phyloP scores from a whole-genome alignment of 2,797 vertebrate genomes.

The Hippocampus kuda region DNA sequence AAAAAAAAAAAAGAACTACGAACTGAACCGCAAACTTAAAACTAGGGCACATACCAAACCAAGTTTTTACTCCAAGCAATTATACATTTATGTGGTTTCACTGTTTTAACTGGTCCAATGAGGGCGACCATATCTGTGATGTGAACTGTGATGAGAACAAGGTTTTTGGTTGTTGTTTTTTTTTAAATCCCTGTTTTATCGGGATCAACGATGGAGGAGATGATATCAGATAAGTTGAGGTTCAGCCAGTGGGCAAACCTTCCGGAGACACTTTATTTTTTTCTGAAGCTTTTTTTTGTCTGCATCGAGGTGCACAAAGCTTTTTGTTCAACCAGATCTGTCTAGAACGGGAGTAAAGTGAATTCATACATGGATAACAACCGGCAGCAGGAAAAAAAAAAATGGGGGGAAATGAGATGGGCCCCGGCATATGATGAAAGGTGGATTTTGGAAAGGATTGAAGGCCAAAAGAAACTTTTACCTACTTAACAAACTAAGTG shows the following conservation, averaged over 20 bases:
- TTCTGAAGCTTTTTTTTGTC: neutral
- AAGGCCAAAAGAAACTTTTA: neutral
- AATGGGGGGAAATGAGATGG: neutral
- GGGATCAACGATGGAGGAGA: slow-evolving; percentile 28
- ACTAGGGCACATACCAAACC: too few relatives aligned
- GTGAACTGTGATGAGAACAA: neutral
- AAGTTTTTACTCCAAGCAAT: neutral
- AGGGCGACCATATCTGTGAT: neutral
- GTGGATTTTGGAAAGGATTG: neutral
- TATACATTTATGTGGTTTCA: neutral
- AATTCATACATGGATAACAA: neutral
- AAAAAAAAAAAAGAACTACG: too few relatives aligned
- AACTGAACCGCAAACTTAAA: too few relatives aligned
- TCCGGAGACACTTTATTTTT: neutral
- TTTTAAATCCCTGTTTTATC: slow-evolving; percentile 2
- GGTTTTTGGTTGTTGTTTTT: too few relatives aligned
- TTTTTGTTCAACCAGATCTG: neutral
- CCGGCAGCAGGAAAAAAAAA: neutral
- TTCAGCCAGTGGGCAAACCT: slow-evolving; percentile 16
- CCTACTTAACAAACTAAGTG: neutral
- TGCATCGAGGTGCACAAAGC: neutral
- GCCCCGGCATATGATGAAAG: neutral
- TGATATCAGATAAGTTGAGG: slow-evolving; percentile 30
- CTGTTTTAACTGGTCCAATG: neutral
- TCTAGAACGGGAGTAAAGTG: neutral